Base-by-base conservation (phyloP, 2,888 invertebrate species). In the Steinernema scapterisci region DNA sequence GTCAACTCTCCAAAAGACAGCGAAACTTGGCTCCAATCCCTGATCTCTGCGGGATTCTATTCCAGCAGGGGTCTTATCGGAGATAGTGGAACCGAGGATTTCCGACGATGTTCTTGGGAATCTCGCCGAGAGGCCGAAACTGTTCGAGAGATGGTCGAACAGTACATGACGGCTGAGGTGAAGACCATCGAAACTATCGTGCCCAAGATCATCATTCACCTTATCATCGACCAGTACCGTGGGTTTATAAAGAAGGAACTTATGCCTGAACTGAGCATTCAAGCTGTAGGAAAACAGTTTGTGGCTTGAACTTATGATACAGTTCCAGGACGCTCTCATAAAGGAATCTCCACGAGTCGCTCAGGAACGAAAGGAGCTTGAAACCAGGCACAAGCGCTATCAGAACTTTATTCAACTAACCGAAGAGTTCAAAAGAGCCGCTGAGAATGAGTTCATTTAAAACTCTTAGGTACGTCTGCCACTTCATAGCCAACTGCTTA, bases 91-190 rank as follows among this genome's bases (percentile, higher is more conserved):
- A 5, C 21, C 2, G 52, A 23, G 21, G 11, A 11, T 6, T 38
- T 38, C 38, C 38, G 38, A 6, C 38, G 38, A 38, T 38, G n/a
- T n/a, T n/a, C n/a, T n/a, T n/a, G 38, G 38, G 38, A 38, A 38
- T 38, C 9, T 9, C 38, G 63, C 3, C 27, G 11, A 13, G 19
- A 31, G 11, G 19, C 27, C 19, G 25, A 63, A 25, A 31, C 63
- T 5, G 31, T 63, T 7, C 21, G 31, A 6, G 25, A 16, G 1
- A 63, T 27, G 13, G 38, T 63, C 16, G 31, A 38, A 16, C 2
- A 31, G n/a, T 63, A n/a, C 63, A 63, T 63, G 63, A 31, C 11
- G 5, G 63, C 27, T 9, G 63, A 63, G 63, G 31, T 31, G 63
- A 63, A 63, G n/a, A 63, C 63, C 2, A 27, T 63, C 31, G 16